Conservation (phyloP, 2,113 vertebrate species). For the Pogonocichla stellata region DNA sequence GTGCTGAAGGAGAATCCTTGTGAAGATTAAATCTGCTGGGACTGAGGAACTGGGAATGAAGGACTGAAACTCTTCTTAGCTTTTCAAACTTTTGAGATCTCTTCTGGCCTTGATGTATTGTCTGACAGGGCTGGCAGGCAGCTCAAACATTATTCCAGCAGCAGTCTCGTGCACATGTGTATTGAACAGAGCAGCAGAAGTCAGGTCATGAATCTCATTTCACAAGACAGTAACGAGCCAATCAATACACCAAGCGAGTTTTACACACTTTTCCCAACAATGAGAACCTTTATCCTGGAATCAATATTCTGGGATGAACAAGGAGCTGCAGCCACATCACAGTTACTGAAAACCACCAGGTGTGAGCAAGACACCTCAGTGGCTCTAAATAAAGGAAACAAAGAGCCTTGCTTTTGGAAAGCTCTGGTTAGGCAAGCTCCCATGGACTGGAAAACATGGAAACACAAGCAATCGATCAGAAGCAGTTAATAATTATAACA, state of each 20-base stretch:
- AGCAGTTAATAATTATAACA: not conserved
- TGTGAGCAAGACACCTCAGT: not conserved
- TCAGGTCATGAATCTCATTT: not conserved
- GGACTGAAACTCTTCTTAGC: not conserved
- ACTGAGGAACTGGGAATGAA: not conserved
- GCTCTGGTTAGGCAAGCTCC: not conserved
- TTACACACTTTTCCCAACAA: not conserved
- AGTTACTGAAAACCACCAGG: not conserved
- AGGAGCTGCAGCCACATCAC: accelerated
- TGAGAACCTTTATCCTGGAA: not conserved
- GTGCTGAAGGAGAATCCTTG: not conserved
- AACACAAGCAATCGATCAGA: not conserved
- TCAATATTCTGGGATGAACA: not conserved
- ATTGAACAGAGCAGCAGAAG: not conserved
- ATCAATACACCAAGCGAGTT: not conserved
- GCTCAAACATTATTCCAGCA: not conserved
- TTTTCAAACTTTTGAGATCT: not conserved
- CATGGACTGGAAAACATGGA: not conserved
- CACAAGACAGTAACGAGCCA: not conserved
- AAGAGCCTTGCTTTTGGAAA: not conserved
- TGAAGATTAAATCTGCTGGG: not conserved
- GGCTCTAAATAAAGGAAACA: not conserved
- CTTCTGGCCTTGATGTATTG: not conserved
- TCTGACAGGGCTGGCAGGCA: not conserved
- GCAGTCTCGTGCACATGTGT: not conserved